A percentile compares a stretch with the other conserved stretches of the same genome.
phyloP scores from a whole-genome alignment of 1,140 invertebrate genomes.

The Bombus affinis region DNA sequence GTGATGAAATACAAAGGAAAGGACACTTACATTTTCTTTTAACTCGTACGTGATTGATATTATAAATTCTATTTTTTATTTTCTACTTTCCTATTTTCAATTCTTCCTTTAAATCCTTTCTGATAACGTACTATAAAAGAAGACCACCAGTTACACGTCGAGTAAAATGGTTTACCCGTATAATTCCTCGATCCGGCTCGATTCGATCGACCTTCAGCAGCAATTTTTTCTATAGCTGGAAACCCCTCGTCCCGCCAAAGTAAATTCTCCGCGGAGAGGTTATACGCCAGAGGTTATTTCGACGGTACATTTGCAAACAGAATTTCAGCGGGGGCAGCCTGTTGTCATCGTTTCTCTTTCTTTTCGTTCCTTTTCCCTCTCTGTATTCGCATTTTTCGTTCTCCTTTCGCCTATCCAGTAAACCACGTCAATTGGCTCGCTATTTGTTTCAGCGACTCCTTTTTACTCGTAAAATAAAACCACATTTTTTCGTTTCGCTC shows the following conservation, averaged over 20 bases:
- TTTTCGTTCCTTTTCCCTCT: background rate
- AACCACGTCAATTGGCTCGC: background rate
- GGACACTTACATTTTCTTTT: too few species aligned
- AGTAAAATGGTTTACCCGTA: background rate
- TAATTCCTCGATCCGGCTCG: slow-evolving; percentile 13
- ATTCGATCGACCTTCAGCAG: background rate
- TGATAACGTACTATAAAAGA: background rate
- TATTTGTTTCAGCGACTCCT: background rate
- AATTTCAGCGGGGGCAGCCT: slow-evolving; percentile 48
- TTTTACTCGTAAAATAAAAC: background rate
- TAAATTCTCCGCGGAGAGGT: slow-evolving; percentile 37
- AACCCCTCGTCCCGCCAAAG: slow-evolving; percentile 32
- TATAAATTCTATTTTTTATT: too few species aligned
- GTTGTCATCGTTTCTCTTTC: slow-evolving; percentile 10
- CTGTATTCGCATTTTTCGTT: background rate
- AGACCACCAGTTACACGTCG: background rate
- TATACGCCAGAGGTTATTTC: slow-evolving; percentile 51
- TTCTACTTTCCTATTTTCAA: background rate
- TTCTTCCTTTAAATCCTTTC: background rate
- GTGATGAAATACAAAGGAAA: background rate
- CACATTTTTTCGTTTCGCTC: background rate
- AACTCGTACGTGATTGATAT: too few species aligned
- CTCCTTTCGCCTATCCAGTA: background rate
- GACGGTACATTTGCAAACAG: slow-evolving; percentile 47
- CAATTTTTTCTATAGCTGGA: slow-evolving; percentile 35